A percentile compares a stretch with the other conserved stretches of the same genome.
Evolutionary conservation across 2,113 vertebrate genomes (phyloP).

Genomic region (Cisticola juncidis): DNA sequence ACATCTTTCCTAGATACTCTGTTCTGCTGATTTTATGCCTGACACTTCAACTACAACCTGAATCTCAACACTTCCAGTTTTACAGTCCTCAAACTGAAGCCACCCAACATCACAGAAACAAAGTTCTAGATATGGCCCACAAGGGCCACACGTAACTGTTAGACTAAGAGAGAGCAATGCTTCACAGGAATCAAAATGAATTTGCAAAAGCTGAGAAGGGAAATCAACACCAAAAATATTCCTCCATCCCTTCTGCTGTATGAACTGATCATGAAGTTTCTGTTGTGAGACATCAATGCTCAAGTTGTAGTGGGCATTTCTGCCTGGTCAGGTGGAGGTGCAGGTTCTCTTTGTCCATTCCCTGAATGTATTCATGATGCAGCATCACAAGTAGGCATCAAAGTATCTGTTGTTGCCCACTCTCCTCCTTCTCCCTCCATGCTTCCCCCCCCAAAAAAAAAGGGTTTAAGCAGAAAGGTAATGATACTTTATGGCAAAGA

Average conservation of each 20-base stretch:
- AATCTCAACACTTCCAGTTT: not conserved
- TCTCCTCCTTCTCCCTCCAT: rapidly evolving
- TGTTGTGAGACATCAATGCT: not conserved
- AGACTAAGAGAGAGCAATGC: not conserved
- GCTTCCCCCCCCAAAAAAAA: rapidly evolving
- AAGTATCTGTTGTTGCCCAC: not conserved
- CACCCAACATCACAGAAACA: not conserved
- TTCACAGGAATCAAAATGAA: not conserved
- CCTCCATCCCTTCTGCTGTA: not conserved
- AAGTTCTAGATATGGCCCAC: not conserved
- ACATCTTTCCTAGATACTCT: not conserved
- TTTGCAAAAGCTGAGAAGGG: not conserved
- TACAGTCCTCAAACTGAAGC: not conserved
- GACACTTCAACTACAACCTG: not conserved
- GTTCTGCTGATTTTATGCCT: not conserved
- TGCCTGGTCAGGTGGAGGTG: not conserved
- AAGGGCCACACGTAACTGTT: not conserved
- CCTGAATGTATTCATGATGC: not conserved
- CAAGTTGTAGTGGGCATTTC: not conserved
- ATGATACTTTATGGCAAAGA: not conserved
- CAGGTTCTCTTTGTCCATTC: not conserved
- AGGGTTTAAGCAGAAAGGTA: not conserved
- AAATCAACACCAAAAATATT: not conserved
- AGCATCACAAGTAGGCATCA: not conserved
- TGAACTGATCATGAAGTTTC: not conserved